A percentile compares a stretch with the other conserved stretches of the same genome.
Evolutionary conservation across 1,140 invertebrate genomes (phyloP).

Genomic region (Drosophila funebris): DNA sequence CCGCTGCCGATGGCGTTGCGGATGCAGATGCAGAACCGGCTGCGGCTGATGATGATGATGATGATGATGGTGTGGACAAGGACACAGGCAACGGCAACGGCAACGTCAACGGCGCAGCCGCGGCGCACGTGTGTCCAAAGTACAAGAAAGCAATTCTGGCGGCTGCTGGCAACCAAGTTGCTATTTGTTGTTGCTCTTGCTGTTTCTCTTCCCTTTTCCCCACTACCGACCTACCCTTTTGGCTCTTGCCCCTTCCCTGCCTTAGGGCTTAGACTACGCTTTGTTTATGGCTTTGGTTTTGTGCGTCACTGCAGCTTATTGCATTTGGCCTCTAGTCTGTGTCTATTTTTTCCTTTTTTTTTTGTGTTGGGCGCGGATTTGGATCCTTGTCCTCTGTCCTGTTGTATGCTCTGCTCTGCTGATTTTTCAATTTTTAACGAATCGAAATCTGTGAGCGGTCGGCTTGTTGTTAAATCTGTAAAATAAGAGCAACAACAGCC

Average conservation of each 20-base stretch:
- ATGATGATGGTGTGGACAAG: slow-evolving; percentile 28
- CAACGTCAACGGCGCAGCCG: slow-evolving; percentile 53
- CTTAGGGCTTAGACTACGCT: slow-evolving; percentile 61
- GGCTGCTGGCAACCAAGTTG: slow-evolving; percentile 27
- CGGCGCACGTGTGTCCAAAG: slow-evolving; percentile 77
- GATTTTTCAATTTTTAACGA: slow-evolving; percentile 70
- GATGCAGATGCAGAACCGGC: neutral
- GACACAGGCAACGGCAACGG: slow-evolving; percentile 38
- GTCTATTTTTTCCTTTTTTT: neutral
- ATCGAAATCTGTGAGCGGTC: slow-evolving; percentile 64
- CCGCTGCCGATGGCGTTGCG: slow-evolving; percentile 27
- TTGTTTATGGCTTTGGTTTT: slow-evolving; percentile 52
- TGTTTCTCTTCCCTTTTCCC: neutral
- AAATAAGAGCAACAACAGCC: slow-evolving; percentile 53
- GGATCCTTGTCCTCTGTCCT: neutral
- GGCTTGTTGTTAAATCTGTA: slow-evolving; percentile 60
- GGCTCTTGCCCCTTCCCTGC: neutral
- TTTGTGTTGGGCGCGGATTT: neutral
- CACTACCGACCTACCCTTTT: neutral
- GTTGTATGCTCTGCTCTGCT: slow-evolving; percentile 4
- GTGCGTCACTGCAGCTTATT: slow-evolving; percentile 64
- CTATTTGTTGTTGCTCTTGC: slow-evolving; percentile 2
- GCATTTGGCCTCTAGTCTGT: slow-evolving; percentile 59
- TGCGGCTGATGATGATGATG: slow-evolving; percentile 10
- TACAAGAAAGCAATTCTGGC: slow-evolving; percentile 82